These are phyloP conservation scores for Sinocyclocheilus rhinocerous DNA, from an alignment of 2,113 vertebrate species.

Conservation along the genomic window DNA sequence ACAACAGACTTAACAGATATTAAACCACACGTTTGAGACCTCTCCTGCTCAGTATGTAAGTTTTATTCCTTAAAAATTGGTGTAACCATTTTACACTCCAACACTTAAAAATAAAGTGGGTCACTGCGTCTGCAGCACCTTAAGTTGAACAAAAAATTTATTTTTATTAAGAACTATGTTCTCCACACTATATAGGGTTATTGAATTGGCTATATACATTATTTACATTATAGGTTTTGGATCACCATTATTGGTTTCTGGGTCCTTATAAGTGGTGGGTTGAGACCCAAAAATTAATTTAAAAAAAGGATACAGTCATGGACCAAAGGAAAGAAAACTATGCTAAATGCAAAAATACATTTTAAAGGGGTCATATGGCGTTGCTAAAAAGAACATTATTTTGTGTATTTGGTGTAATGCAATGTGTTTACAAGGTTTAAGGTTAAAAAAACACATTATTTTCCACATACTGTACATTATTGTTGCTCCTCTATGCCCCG, in stretches of 20 bases:
- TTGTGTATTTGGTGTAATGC: no score
- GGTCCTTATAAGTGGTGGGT: no score
- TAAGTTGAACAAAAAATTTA: neutral
- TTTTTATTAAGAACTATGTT: neutral
- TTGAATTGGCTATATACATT: neutral
- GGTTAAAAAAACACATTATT: no score
- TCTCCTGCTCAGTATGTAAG: neutral
- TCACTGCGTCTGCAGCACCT: neutral
- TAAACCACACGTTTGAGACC: neutral
- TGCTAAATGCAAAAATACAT: no score
- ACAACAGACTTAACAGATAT: neutral
- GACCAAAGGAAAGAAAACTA: no score
- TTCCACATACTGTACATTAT: no score
- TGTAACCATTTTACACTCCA: neutral
- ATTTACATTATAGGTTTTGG: neutral
- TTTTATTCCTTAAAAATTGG: neutral
- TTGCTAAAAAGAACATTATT: no score
- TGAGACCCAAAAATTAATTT: no score
- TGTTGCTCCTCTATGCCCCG: no score
- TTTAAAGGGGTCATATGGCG: no score
- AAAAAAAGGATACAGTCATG: no score
- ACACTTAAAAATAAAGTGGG: slow-evolving; percentile 2
- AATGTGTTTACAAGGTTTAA: no score
- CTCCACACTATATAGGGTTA: neutral
- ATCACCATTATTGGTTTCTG: neutral